These are phyloP conservation scores for Streptopelia turtur DNA, from an alignment of 2,797 vertebrate species.

Conservation along the genomic window DNA sequence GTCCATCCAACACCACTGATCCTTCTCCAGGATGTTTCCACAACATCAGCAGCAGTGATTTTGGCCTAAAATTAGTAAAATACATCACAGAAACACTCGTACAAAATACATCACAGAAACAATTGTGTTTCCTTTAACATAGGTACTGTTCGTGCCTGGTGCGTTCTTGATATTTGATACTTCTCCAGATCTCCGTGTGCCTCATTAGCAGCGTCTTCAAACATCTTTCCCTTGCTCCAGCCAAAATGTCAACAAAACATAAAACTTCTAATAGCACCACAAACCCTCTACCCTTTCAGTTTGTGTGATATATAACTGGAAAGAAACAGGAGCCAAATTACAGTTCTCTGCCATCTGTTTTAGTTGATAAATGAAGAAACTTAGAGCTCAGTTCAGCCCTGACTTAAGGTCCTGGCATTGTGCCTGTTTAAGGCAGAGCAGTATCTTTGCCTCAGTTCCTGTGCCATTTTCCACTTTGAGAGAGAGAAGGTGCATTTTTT, in stretches of 20 bases:
- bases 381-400: not conserved
- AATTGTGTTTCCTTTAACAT: rapidly evolving
- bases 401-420: constrained; percentile 4
- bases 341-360: constrained; percentile 44
- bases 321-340: constrained; percentile 7
- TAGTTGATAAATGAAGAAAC: constrained; percentile 57
- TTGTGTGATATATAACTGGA: not conserved
- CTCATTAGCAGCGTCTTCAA: not conserved
- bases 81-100: rapidly evolving
- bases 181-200: not conserved
- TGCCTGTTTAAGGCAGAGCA: not conserved
- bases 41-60: not conserved
- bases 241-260: constrained; percentile 16
- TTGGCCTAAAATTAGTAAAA: not conserved
- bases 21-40: not conserved
- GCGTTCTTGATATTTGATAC: not conserved
- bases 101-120: not conserved
- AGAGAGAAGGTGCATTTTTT: not conserved
- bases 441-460: not conserved
- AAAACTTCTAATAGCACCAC: not conserved
- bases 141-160: not conserved
- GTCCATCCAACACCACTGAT: rapidly evolving
- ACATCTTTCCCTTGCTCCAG: not conserved
- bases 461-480: not conserved
- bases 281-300: not conserved